Evolutionary conservation across 2,113 vertebrate genomes (phyloP).

Genomic region (Aegotheles bennettii): DNA sequence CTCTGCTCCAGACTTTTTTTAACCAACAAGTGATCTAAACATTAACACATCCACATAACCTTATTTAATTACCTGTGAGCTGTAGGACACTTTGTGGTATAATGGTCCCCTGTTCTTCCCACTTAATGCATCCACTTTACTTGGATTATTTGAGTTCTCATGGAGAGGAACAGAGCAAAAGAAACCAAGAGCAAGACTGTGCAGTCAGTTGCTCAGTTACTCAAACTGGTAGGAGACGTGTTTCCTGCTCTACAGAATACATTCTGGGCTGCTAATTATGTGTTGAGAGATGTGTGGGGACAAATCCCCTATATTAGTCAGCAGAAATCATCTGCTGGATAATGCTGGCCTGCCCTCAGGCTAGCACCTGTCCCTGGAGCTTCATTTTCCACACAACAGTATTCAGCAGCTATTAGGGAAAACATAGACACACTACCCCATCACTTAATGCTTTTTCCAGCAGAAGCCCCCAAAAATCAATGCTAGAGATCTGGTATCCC

Average conservation of each 20-base stretch:
- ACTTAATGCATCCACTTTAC: not conserved
- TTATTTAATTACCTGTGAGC: not conserved
- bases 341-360: not conserved
- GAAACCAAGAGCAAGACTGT: not conserved
- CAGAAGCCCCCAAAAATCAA: constrained; percentile 77
- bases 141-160: not conserved
- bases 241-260: not conserved
- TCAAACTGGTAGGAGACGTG: not conserved
- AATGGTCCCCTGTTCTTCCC: not conserved
- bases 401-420: not conserved
- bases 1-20: not conserved
- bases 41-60: not conserved
- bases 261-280: not conserved
- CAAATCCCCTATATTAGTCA: not conserved
- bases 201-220: not conserved
- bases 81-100: not conserved
- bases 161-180: not conserved
- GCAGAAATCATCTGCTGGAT: not conserved
- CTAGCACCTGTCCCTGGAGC: not conserved
- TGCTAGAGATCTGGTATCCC: constrained; percentile 58
- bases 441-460: constrained; percentile 65
- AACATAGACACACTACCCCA: not conserved
- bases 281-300: not conserved
- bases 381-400: not conserved
- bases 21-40: not conserved